A percentile compares a stretch with the other conserved stretches of the same genome.
phyloP scores from a whole-genome alignment of 1,140 invertebrate genomes.

The Trichonephila clavata region DNA sequence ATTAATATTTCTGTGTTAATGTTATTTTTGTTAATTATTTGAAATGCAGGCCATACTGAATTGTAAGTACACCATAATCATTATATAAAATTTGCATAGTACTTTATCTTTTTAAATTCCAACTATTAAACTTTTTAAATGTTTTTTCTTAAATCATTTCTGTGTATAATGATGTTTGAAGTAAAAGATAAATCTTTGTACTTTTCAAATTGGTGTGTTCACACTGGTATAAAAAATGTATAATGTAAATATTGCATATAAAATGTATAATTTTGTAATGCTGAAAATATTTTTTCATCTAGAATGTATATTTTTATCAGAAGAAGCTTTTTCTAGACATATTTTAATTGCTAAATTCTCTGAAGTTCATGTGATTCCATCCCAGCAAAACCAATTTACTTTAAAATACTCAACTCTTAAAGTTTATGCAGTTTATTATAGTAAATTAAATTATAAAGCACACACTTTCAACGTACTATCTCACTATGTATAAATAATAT shows the following conservation, averaged over 20 bases:
- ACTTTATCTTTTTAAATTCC: background rate
- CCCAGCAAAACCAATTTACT: background rate
- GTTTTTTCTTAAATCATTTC: background rate
- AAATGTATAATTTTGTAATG: constrained; percentile 58
- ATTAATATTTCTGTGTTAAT: background rate
- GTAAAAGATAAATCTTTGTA: background rate
- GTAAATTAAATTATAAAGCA: background rate
- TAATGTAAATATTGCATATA: constrained; percentile 55
- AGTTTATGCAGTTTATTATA: background rate
- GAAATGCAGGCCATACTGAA: background rate
- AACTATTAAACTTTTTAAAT: background rate
- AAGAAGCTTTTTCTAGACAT: constrained; percentile 31
- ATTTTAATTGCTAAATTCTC: constrained; percentile 35
- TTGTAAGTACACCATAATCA: background rate
- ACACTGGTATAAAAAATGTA: background rate
- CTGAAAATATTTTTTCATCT: constrained; percentile 52
- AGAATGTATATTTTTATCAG: constrained; percentile 50
- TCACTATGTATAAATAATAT: too few species aligned
- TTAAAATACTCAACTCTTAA: background rate
- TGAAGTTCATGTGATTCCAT: constrained; percentile 6
- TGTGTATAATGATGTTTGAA: background rate
- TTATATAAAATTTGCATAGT: background rate
- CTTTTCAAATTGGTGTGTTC: background rate
- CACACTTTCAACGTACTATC: background rate
- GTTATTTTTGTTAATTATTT: background rate